Evolutionary conservation across 35 echinoderm and acorn worm species (phyloP).

Genomic region (Lytechinus pictus): DNA sequence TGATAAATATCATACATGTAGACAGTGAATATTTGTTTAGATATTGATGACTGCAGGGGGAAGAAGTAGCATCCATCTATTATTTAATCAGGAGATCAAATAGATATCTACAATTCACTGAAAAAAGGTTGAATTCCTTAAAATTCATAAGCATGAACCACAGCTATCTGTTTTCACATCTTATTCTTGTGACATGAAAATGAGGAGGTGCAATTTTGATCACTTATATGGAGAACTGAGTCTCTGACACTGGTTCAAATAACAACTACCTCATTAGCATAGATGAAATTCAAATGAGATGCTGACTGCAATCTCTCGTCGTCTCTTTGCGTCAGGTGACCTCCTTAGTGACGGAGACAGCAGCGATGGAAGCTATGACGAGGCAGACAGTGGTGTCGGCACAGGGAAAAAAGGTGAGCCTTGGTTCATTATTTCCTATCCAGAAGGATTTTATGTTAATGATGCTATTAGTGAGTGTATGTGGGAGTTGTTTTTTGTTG

Average conservation of each 20-base stretch:
- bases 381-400: neutral
- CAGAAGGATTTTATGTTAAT: neutral
- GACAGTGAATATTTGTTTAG: neutral
- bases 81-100: neutral
- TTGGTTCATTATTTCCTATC: neutral
- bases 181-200: neutral
- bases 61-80: neutral
- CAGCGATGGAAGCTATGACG: slow-evolving; percentile 45
- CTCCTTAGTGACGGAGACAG: slow-evolving; percentile 34
- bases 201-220: neutral
- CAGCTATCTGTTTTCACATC: neutral
- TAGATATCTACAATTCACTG: neutral
- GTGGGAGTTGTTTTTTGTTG: neutral
- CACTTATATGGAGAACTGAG: neutral
- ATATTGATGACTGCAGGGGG: neutral
- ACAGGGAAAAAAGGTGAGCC: slow-evolving; percentile 38
- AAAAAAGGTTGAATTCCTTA: neutral
- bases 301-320: neutral
- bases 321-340: slow-evolving; percentile 55
- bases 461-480: neutral
- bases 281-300: slow-evolving; percentile 42
- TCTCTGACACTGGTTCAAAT: neutral
- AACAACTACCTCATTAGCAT: slow-evolving; percentile 26
- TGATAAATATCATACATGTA: neutral
- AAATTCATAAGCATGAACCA: neutral